Percentiles rank a stretch among this genome's conserved stretches.
These are phyloP conservation scores for Kuschelorhynchus macadamiae DNA, from an alignment of 2,888 invertebrate genomes.

Conservation along the genomic window DNA sequence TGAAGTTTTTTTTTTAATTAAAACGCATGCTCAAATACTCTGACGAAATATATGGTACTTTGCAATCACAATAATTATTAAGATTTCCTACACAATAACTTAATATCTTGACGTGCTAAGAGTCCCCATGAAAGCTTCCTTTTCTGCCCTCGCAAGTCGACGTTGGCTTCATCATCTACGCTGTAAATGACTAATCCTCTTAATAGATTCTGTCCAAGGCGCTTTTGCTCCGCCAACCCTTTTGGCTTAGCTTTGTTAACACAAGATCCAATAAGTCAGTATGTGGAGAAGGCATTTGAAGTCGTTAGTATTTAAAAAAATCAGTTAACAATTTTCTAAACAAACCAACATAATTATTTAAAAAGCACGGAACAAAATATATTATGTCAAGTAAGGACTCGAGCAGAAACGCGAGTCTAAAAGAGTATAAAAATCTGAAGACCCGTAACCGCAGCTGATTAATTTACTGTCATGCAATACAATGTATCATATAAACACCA, in stretches of 20 bases:
- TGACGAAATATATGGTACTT: no score
- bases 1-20: no score
- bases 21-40: no score
- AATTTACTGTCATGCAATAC: no score
- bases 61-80: no score
- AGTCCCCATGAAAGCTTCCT: slow-evolving; percentile 40
- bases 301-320: not conserved
- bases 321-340: not conserved
- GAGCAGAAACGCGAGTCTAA: not conserved
- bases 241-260: slow-evolving; percentile 68
- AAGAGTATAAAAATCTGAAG: no score
- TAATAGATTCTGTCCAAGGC: slow-evolving; percentile 70
- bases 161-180: slow-evolving; percentile 66
- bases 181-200: slow-evolving; percentile 67
- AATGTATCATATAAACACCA: no score
- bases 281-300: slow-evolving; percentile 24
- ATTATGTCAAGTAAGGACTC: not conserved
- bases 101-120: slow-evolving; percentile 37
- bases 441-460: no score
- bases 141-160: slow-evolving; percentile 49
- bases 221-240: slow-evolving; percentile 64
- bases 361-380: no score
- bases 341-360: no score
- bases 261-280: slow-evolving; percentile 66
- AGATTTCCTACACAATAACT: no score